phyloP scores from a whole-genome alignment of 30 jellyfish, hydroid and myxozoan genomes.

The Turritopsis dohrnii region DNA sequence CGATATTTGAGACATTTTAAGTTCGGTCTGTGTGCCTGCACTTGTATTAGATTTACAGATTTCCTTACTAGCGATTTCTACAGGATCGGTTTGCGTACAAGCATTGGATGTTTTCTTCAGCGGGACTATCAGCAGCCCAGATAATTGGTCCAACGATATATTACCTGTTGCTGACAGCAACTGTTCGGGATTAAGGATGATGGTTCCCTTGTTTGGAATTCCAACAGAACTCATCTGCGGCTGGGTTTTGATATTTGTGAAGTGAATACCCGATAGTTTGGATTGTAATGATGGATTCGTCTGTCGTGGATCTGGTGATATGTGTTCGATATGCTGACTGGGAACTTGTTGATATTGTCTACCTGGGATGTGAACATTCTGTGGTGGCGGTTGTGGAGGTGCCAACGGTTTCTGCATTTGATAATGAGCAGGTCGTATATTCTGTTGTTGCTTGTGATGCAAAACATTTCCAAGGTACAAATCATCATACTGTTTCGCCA shows the following conservation, averaged over 20 bases:
- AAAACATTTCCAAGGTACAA: background rate
- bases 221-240: background rate
- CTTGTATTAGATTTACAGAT: background rate
- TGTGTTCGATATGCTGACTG: background rate
- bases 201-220: constrained; percentile 47
- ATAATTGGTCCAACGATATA: constrained; percentile 38
- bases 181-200: constrained; percentile 45
- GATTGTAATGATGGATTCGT: background rate
- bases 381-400: constrained; percentile 10
- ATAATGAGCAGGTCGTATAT: constrained; percentile 2
- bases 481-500: background rate
- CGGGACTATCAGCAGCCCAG: constrained; percentile 75
- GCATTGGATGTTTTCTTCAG: constrained; percentile 60
- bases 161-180: constrained; percentile 11
- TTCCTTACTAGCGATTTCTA: background rate
- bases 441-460: background rate
- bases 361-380: background rate
- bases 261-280: background rate
- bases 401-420: background rate
- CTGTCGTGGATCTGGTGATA: background rate
- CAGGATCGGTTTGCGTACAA: constrained; percentile 68
- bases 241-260: background rate
- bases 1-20: constrained; percentile 25
- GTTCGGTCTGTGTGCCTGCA: constrained; percentile 31
- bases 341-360: background rate